Conservation (phyloP, 2,888 invertebrate genomes). For the Dexiosoma caninum region DNA sequence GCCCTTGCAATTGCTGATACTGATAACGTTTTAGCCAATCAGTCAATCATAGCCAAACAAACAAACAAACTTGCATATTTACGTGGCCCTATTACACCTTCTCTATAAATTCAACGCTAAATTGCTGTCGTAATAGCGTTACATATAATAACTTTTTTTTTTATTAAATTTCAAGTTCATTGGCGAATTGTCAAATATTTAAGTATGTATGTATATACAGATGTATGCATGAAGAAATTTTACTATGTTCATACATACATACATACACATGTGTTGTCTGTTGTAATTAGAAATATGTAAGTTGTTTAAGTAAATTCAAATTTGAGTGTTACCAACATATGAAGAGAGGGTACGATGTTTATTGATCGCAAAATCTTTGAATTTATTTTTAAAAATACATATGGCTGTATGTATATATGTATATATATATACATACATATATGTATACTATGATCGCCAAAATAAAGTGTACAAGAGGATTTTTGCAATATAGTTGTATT, state of each 20-base stretch:
- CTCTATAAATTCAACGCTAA: neutral
- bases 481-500: too few relatives aligned
- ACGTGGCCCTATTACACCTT: neutral
- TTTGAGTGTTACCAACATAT: too few relatives aligned
- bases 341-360: too few relatives aligned
- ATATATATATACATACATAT: neutral
- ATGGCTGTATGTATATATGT: neutral
- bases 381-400: too few relatives aligned
- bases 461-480: too few relatives aligned
- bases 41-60: neutral
- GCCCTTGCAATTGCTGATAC: conserved; percentile 40
- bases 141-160: neutral
- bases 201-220: too few relatives aligned
- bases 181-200: conserved; percentile 34
- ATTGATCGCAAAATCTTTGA: too few relatives aligned
- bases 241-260: neutral
- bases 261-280: neutral
- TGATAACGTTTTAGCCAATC: conserved; percentile 8
- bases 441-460: too few relatives aligned
- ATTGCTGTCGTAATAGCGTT: neutral
- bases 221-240: conserved; percentile 4
- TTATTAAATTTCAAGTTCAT: conserved; percentile 55
- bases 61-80: neutral
- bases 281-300: too few relatives aligned
- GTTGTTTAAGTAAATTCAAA: neutral